These are phyloP conservation scores for Dasypogon diadema DNA, from an alignment of 2,888 invertebrate genomes.

Conservation along the genomic window DNA sequence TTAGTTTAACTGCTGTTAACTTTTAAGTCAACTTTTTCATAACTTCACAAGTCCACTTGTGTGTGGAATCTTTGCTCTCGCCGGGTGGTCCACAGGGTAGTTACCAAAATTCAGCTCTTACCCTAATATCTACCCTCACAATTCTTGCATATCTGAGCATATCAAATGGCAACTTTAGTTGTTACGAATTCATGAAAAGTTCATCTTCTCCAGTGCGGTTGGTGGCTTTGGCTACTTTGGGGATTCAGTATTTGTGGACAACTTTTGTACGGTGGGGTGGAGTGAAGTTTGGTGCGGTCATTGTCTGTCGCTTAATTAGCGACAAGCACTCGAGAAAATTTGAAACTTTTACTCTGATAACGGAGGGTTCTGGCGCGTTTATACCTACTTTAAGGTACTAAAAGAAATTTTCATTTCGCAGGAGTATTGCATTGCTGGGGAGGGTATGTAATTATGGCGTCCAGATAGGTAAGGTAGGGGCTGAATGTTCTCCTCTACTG, in stretches of 20 bases:
- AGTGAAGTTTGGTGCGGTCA: conserved; percentile 15
- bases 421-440: not conserved
- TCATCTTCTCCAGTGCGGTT: conserved; percentile 33
- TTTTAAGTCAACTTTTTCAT: conserved; percentile 39
- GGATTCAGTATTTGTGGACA: not conserved
- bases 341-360: conserved; percentile 32
- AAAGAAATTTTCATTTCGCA: not conserved
- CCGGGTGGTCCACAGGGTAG: not conserved
- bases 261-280: conserved; percentile 1
- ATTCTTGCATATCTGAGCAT: conserved; percentile 36
- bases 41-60: conserved; percentile 37
- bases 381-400: not conserved
- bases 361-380: not conserved
- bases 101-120: not conserved
- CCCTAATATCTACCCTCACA: conserved; percentile 16
- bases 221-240: conserved; percentile 24
- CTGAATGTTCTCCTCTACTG: too few species aligned
- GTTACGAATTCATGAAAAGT: conserved; percentile 42
- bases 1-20: conserved; percentile 45
- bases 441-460: not conserved
- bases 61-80: conserved; percentile 2
- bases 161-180: conserved; percentile 39
- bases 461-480: too few species aligned
- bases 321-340: conserved; percentile 27
- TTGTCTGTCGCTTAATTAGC: conserved; percentile 41